These are phyloP conservation scores for Malurus splendens DNA, from an alignment of 2,797 vertebrate genomes.

Conservation along the genomic window DNA sequence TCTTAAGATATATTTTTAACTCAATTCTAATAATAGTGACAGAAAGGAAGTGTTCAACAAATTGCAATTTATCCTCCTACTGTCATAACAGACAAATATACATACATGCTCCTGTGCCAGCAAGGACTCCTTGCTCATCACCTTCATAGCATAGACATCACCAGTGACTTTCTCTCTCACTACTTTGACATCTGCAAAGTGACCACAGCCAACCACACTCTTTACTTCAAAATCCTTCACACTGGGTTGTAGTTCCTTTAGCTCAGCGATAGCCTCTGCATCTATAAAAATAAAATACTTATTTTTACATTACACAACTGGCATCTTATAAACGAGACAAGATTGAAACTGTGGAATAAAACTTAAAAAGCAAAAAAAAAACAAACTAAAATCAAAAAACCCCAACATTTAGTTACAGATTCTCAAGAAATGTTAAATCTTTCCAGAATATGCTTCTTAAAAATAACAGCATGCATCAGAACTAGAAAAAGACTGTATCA, in stretches of 20 bases:
- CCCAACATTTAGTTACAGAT: neutral
- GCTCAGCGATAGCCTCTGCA: conserved; percentile 83
- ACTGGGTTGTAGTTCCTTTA: conserved; percentile 84
- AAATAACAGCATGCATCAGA: conserved; percentile 38
- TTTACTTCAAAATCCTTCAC: conserved; percentile 85
- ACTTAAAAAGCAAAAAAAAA: neutral
- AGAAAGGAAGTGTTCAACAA: neutral
- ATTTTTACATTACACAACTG: conserved; percentile 1
- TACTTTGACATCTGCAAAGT: conserved; percentile 88
- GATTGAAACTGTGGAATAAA: neutral
- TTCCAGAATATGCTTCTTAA: conserved; percentile 41
- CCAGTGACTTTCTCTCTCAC: conserved; percentile 87
- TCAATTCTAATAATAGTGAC: neutral
- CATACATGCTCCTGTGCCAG: conserved; percentile 84
- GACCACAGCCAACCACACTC: conserved; percentile 84
- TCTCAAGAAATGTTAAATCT: conserved; percentile 59
- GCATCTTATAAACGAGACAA: neutral
- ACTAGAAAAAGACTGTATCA: conserved; percentile 61
- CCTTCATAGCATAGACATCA: conserved; percentile 92
- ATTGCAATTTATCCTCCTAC: neutral
- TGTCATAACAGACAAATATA: neutral
- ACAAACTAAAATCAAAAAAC: neutral
- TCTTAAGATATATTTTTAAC: neutral
- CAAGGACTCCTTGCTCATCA: conserved; percentile 86
- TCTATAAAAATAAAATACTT: conserved; percentile 70